A percentile compares a stretch with the other conserved stretches of the same genome.
These are phyloP conservation scores for Patella vulgata DNA, from an alignment of 1,140 invertebrate genomes.

Conservation along the genomic window DNA sequence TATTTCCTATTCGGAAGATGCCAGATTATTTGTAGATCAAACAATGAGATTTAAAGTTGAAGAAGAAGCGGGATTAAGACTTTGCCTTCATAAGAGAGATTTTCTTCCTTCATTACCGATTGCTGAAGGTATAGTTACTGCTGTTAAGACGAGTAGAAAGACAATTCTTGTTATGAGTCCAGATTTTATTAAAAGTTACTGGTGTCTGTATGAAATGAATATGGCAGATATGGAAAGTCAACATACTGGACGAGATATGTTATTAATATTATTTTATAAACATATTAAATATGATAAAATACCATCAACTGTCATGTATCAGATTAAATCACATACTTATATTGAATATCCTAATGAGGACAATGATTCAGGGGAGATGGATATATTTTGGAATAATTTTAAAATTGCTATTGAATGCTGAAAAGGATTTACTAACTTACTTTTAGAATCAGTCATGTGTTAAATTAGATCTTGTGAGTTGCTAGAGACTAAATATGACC, in stretches of 20 bases:
- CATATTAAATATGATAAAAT: conserved; percentile 22
- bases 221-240: conserved; percentile 37
- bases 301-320: conserved; percentile 20
- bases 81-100: conserved; percentile 48
- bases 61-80: conserved; percentile 16
- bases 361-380: too few relatives aligned
- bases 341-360: conserved; percentile 34
- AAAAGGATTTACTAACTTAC: too few relatives aligned
- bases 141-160: conserved; percentile 72
- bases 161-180: conserved; percentile 74
- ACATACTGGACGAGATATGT: conserved; percentile 24
- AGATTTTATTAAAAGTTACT: conserved; percentile 74
- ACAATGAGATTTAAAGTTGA: conserved; percentile 32
- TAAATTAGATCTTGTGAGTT: too few relatives aligned
- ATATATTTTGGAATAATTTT: too few relatives aligned
- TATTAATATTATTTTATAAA: conserved; percentile 31
- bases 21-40: conserved; percentile 25
- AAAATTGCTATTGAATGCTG: too few relatives aligned
- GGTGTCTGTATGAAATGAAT: conserved; percentile 74
- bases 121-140: conserved; percentile 72
- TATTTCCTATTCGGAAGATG: conserved; percentile 38
- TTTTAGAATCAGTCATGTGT: too few relatives aligned
- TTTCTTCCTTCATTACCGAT: conserved; percentile 64
- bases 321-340: conserved; percentile 32
- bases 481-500: too few relatives aligned